Evolutionary conservation across 2,113 vertebrate genomes (phyloP), one percentile per base, ranked within the genome.

Genomic region (Thryonomys swinderianus): DNA sequence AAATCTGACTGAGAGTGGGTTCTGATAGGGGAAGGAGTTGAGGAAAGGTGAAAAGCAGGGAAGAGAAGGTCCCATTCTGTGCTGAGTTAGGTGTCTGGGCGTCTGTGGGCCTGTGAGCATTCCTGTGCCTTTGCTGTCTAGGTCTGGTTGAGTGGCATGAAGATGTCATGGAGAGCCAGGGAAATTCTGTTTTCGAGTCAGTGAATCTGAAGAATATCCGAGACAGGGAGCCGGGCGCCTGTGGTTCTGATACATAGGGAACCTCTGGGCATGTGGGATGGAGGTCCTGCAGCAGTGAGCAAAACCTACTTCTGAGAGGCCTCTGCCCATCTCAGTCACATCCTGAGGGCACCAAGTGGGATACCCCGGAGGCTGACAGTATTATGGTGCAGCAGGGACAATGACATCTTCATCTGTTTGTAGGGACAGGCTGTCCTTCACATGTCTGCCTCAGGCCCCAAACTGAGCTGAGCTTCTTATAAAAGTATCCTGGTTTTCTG

Each of bases 401-500:
- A 32, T 9, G 57, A 85, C n/a, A n/a, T 59, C n/a, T 90, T 86
- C 21, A 37, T 51, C 34, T 51, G n/a, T 57, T 51, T 59, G n/a
- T 34, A 57, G 32, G 66, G 17, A 78, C 48, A 55, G 48, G 78
- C 45, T 82, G 66, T 95, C 73, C 88, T 86, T 88, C 59, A 62
- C 55, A 25, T 57, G 5, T 61, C 92, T 91, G 66, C 78, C 73
- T 85, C 40, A 34, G 91, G 53, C 69, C 82, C 25, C 74, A 80
- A 73, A 62, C 30, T 34, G 48, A 84, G 69, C 51, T 80, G 62
- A 90, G 51, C 80, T 37, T 82, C 80, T 86, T 93, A 79, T 84
- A 93, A 96, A 96, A 95, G 85, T 94, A 94, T 95, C 67, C 94
- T 91, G 51, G 83, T 92, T 92, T 93, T 92, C 90, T 97, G 91